These are phyloP conservation scores for Sesia apiformis DNA, from an alignment of 2,888 invertebrate species.

Conservation along the genomic window DNA sequence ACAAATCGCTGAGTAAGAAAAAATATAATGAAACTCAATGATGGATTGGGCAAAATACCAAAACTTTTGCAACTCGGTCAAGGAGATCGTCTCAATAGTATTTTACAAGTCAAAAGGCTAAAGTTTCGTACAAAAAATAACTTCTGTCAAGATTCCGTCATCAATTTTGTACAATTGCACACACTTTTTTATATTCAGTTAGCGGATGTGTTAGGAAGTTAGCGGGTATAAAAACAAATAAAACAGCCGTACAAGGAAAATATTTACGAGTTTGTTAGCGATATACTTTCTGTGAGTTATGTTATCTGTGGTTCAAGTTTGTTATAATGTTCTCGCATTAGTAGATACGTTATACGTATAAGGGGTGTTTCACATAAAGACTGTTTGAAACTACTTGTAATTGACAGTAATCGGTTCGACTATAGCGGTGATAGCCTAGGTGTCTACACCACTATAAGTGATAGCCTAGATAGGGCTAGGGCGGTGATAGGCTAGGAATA, in stretches of 20 bases:
- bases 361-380: background rate
- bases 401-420: too few relatives aligned
- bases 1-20: too few relatives aligned
- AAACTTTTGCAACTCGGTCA: background rate
- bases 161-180: conserved; percentile 4
- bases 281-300: background rate
- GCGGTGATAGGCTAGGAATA: too few relatives aligned
- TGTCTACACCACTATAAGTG: too few relatives aligned
- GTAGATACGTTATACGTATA: background rate
- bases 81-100: background rate
- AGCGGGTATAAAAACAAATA: conserved; percentile 17
- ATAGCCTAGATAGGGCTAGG: too few relatives aligned
- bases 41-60: background rate
- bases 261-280: conserved; percentile 5
- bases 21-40: background rate
- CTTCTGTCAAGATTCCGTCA: background rate
- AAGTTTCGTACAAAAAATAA: background rate
- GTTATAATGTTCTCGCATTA: background rate
- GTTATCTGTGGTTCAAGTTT: background rate
- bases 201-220: conserved; percentile 9
- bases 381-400: too few relatives aligned
- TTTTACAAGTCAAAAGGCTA: background rate
- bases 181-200: conserved; percentile 19
- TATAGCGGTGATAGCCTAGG: too few relatives aligned
- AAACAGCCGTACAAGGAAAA: conserved; percentile 15